Evolutionary conservation across 2,888 invertebrate genomes (phyloP), one percentile per base, ranked within the genome.

Genomic region (Phoronis australis): DNA sequence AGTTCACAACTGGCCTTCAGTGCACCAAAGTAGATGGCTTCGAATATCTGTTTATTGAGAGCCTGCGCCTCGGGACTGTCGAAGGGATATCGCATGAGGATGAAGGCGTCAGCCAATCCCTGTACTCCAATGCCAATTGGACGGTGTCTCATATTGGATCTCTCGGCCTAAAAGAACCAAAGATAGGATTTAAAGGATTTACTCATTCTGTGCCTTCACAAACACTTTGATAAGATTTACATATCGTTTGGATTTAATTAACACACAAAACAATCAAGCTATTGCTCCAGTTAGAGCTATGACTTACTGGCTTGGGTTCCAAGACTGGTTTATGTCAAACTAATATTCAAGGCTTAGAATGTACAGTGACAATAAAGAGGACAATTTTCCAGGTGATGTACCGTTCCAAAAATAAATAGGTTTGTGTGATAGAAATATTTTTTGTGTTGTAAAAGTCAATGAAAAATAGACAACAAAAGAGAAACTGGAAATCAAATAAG

Each of bases 1-100:
- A 97, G 77, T 76, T 97, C 95, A 78, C 91, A 93, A 73, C 94
- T 95, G 0, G 94, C 89, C 77, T 97, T 95, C 54, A 99, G 78
- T 0, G 97, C 93, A n/a, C 89, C 93, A 78, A 88, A 94, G 75
- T 99, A 99, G 59, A 99, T 86, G 0, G 96, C 96, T 81, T 99
- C 97, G 78, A 99, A 99, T 61, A 99, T 95, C 73, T 94, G 87
- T 61, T 86, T 87, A 78, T 99, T 99, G 22, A 99, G 80, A 61
- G 86, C 80, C 51, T 84, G 82, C 0, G 97, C 94, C 68, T 88
- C 83, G 46, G 85, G 83, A 69, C 91, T 90, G 69, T 95, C 96
- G 75, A 94, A 99, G 1, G 97, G 90, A 75, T 84, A 69, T 23
- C 95, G 83, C 89, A 97, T 87, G 42, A 95, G 78, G 55, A 97